phyloP scores from a whole-genome alignment of 1,140 invertebrate genomes.

The Drosophila virilis region DNA sequence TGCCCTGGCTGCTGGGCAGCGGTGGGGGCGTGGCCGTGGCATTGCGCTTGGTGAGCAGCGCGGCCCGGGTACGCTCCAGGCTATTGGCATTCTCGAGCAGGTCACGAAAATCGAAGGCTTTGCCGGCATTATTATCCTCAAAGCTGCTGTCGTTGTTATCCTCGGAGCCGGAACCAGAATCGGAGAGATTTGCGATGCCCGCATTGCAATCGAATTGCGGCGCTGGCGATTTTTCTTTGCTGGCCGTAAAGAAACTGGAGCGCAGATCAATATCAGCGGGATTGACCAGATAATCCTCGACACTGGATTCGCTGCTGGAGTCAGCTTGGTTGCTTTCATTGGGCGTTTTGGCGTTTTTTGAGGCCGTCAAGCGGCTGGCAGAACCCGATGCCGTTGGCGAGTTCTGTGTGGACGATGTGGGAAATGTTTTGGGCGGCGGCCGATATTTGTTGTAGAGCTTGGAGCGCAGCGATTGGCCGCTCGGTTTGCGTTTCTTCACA shows the following conservation, averaged over 20 bases:
- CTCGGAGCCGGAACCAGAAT: slow-evolving; percentile 76
- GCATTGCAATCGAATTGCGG: slow-evolving; percentile 82
- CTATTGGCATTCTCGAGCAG: slow-evolving; percentile 81
- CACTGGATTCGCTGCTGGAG: slow-evolving; percentile 82
- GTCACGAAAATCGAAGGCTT: slow-evolving; percentile 75
- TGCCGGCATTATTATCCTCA: slow-evolving; percentile 53
- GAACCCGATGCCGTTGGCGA: slow-evolving; percentile 76
- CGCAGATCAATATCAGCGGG: slow-evolving; percentile 77
- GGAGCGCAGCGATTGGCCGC: slow-evolving; percentile 75
- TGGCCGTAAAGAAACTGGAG: slow-evolving; percentile 75
- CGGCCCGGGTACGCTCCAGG: slow-evolving; percentile 76
- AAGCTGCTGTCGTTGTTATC: slow-evolving; percentile 78
- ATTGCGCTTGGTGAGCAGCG: slow-evolving; percentile 55
- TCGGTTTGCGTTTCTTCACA: slow-evolving; percentile 74
- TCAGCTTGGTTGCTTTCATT: slow-evolving; percentile 78
- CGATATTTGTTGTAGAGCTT: slow-evolving; percentile 82
- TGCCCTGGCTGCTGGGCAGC: slow-evolving; percentile 28
- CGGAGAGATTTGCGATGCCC: slow-evolving; percentile 65
- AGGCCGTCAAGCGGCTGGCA: slow-evolving; percentile 44
- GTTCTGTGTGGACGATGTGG: slow-evolving; percentile 66
- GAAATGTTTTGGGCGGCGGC: slow-evolving; percentile 77
- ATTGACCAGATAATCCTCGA: slow-evolving; percentile 80
- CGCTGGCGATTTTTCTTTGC: slow-evolving; percentile 62
- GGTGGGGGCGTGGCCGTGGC: slow-evolving; percentile 45
- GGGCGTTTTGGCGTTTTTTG: slow-evolving; percentile 83